Evolutionary conservation across 30 jellyfish, hydroid and myxozoan species (phyloP), one percentile per base, ranked within the genome.

Genomic region (Aurelia aurita complex sp. Pacific): DNA sequence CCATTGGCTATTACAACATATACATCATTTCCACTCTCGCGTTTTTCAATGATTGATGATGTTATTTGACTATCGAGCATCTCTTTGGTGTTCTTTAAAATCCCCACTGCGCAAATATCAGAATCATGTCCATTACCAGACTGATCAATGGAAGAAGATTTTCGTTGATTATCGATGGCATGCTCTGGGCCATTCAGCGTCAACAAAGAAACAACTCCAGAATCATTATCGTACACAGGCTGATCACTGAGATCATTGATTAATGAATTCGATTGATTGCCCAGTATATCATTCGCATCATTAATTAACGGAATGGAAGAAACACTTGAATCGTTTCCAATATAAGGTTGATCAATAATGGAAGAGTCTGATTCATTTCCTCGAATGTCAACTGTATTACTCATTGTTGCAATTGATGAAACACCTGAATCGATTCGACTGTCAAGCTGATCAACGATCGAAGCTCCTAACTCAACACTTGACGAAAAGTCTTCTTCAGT

Each of bases 131-230:
- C 3, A 5, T 33, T 6, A 10, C 10, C 32, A 63, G 32, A 29
- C 11, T 6, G 72, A 60, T 40, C 35, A 73, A 66, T 54, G 57
- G 57, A 16, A 15, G 18, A 17, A 51, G n/a, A 73, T 46, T 50
- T 73, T 36, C n/a, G 29, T 40, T 43, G 43, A 46, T 46, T 2
- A 46, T 46, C 57, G 57, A 46, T 7, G 57, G 2, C 57, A 16
- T 46, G 54, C 32, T 43, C 43, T 50, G 17, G 3, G 4, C 15
- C 36, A 33, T 46, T 73, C 19, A 50, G 50, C 4, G 2, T 67
- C 10, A 33, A 17, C 46, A 73, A 6, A 11, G 82, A 73, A 3
- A 78, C 67, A 10, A 77, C 5, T 7, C 87, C 87, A n/a, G 87
- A 62, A n/a, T 77, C 87, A 19, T 5, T 40, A 6, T 9, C 57